Evolutionary conservation across 2,888 invertebrate genomes (phyloP), one percentile per base, ranked within the genome.

Genomic region (Oscheius sp.): DNA sequence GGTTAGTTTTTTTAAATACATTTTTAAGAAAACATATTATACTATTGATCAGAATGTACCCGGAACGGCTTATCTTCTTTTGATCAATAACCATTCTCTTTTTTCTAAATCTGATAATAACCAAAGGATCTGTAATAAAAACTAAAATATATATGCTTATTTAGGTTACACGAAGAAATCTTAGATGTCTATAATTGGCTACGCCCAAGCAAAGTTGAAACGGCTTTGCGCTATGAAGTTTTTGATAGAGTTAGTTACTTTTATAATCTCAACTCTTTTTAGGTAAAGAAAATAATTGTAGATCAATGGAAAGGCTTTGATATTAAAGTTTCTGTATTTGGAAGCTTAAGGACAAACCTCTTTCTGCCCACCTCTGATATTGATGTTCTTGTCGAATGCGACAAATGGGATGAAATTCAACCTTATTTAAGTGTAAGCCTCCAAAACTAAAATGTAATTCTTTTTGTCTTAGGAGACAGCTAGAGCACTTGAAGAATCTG

Each of bases 131-230:
- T 25, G 12, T 23, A 17, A 48, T 48, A n/a, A n/a, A n/a, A n/a
- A n/a, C n/a, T n/a, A n/a, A n/a, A n/a, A n/a, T n/a, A n/a, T n/a
- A n/a, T n/a, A 10, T 55, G n/a, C 25, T 1, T 3, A 71, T 82
- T 69, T 89, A 94, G 95, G 81, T 90, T 98, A 72, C 96, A 97
- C 88, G 92, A 96, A 88, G 97, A 98, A 90, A 96, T 98, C 80
- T 92, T 94, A 88, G 95, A 97, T 89, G 96, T 97, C 90, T 95
- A 92, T 89, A 90, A 91, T 85, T 96, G 95, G 90, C 95, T 97
- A 92, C 92, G 92, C 78, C 96, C 96, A 33, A 93, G 94, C 71
- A 91, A 91, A 85, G 93, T 93, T 83, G 97, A 98, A 88, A 93
- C 94, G 88, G 90, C 91, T 86, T 91, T 96, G 88, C 91, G 97